These are phyloP conservation scores for Cephus nigrinus DNA, from an alignment of 2,888 invertebrate species.

Conservation along the genomic window DNA sequence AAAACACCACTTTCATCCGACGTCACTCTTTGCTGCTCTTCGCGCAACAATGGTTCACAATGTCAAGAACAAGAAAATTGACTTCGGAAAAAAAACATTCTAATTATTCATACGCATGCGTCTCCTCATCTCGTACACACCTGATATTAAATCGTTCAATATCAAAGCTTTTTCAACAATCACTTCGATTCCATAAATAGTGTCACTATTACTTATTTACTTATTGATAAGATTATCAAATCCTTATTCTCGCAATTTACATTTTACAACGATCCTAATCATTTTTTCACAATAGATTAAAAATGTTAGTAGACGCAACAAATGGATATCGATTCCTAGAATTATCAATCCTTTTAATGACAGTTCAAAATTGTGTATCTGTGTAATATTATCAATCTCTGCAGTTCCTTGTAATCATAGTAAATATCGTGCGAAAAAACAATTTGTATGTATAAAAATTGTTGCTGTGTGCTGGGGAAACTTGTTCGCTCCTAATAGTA, in stretches of 20 bases:
- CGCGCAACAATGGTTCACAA: background rate
- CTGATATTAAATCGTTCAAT: background rate
- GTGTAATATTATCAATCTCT: background rate
- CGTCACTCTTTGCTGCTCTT: background rate
- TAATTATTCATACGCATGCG: background rate
- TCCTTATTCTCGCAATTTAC: background rate
- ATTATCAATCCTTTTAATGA: background rate
- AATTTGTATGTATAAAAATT: background rate
- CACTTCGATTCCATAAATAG: background rate
- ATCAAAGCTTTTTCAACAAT: background rate
- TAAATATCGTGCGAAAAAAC: background rate
- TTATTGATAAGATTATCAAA: background rate
- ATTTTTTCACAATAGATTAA: background rate
- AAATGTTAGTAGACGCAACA: background rate
- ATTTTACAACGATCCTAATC: background rate
- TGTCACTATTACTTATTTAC: background rate
- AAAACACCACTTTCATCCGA: background rate
- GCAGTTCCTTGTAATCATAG: background rate
- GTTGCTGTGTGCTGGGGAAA: background rate
- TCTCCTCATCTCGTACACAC: too few relatives aligned
- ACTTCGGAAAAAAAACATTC: background rate
- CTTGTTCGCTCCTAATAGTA: background rate
- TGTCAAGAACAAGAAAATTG: background rate
- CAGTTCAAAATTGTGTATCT: background rate
- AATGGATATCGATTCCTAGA: background rate